A percentile compares a stretch with the other conserved stretches of the same genome.
Evolutionary conservation across 2,113 vertebrate species (phyloP).

Genomic region (Puntigrus tetrazona): DNA sequence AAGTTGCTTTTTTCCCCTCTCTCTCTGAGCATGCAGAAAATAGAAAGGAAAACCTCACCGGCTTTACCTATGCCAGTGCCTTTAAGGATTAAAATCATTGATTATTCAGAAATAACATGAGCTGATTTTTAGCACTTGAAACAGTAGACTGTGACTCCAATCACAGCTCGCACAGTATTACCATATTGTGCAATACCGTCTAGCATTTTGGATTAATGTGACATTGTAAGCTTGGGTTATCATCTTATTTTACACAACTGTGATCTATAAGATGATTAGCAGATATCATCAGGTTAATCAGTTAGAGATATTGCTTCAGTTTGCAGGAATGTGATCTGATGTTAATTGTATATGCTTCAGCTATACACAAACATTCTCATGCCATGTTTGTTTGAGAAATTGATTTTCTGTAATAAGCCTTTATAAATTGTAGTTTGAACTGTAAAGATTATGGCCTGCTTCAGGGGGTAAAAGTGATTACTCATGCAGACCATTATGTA

Average conservation of each 20-base stretch:
- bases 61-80: not conserved
- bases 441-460: conserved; percentile 61
- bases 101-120: not conserved
- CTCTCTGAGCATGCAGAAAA: not conserved
- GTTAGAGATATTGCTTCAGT: not conserved
- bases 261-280: not conserved
- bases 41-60: not conserved
- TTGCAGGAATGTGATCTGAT: not conserved
- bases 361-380: not conserved
- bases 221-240: not conserved
- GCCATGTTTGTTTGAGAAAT: conserved; percentile 13
- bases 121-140: not conserved
- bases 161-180: too few species aligned
- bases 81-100: not conserved
- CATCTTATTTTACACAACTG: not conserved
- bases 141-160: not conserved
- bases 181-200: not conserved
- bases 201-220: not conserved
- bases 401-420: conserved; percentile 2
- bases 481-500: conserved; percentile 50
- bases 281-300: not conserved
- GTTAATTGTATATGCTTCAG: not conserved
- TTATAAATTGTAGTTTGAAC: conserved; percentile 35
- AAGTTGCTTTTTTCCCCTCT: not conserved
- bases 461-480: conserved; percentile 65